phyloP scores from a whole-genome alignment of 2,888 invertebrate species.

The Ochropleura leucogaster region DNA sequence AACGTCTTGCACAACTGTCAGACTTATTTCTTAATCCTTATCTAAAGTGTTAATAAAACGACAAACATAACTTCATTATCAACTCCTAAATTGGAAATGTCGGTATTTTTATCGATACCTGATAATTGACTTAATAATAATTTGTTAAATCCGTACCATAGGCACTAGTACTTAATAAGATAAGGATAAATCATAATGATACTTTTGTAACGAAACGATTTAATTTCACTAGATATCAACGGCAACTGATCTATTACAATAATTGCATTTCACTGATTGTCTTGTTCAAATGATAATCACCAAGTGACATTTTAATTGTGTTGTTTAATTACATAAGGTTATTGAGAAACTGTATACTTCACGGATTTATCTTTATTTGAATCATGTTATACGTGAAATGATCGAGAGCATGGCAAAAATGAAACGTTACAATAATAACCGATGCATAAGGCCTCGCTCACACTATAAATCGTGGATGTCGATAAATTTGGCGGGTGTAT shows the following conservation, averaged over 20 bases:
- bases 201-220: constrained; percentile 58
- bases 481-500: constrained; percentile 89
- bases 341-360: constrained; percentile 63
- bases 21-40: constrained; percentile 55
- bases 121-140: constrained; percentile 65
- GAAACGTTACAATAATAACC: constrained; percentile 72
- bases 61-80: constrained; percentile 57
- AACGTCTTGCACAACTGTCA: constrained; percentile 47
- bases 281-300: constrained; percentile 72
- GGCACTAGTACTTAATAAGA: constrained; percentile 52
- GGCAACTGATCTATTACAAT: constrained; percentile 65
- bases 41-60: constrained; percentile 56
- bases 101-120: constrained; percentile 62
- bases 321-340: constrained; percentile 60
- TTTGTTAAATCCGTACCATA: constrained; percentile 62
- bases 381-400: constrained; percentile 56
- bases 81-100: constrained; percentile 61
- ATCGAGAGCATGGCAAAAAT: constrained; percentile 70
- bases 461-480: constrained; percentile 85
- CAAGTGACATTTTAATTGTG: constrained; percentile 72
- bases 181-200: constrained; percentile 61
- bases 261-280: constrained; percentile 74
- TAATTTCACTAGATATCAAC: constrained; percentile 64
- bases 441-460: constrained; percentile 70
- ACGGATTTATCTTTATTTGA: constrained; percentile 65